Conservation (phyloP, 2,113 vertebrate species). For the Mola mola region DNA sequence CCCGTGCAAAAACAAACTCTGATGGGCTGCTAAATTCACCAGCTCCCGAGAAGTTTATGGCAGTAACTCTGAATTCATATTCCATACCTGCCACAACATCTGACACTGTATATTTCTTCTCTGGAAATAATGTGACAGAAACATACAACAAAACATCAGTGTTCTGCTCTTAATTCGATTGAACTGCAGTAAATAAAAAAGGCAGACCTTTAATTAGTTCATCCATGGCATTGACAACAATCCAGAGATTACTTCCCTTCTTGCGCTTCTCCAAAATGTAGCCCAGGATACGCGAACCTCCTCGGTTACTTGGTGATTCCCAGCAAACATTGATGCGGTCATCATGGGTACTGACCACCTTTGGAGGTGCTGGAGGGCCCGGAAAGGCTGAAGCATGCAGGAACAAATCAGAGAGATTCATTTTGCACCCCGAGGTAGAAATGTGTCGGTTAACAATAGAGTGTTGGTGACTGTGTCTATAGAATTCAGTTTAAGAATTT, state of each 20-base stretch:
- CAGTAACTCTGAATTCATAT: slow-evolving; percentile 90
- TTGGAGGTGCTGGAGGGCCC: slow-evolving; percentile 83
- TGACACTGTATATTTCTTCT: slow-evolving; percentile 82
- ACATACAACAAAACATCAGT: background rate
- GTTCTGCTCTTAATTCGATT: background rate
- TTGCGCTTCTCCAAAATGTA: slow-evolving; percentile 90
- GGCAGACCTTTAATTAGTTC: slow-evolving; percentile 80
- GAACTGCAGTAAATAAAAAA: background rate
- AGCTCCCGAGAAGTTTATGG: slow-evolving; percentile 84
- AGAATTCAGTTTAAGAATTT: too few species aligned
- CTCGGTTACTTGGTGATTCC: slow-evolving; percentile 79
- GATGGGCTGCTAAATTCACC: slow-evolving; percentile 87
- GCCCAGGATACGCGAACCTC: slow-evolving; percentile 83
- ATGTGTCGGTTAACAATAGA: too few species aligned
- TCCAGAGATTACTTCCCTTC: slow-evolving; percentile 87
- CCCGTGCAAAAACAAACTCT: slow-evolving; percentile 80
- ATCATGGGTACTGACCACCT: slow-evolving; percentile 80
- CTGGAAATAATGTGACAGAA: slow-evolving; percentile 61
- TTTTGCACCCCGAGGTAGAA: too few species aligned
- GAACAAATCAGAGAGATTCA: too few species aligned
- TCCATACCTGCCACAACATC: slow-evolving; percentile 84
- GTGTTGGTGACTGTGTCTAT: too few species aligned
- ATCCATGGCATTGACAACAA: slow-evolving; percentile 75
- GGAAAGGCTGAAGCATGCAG: slow-evolving; percentile 80
- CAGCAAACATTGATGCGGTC: slow-evolving; percentile 84